phyloP scores from a whole-genome alignment of 1,140 invertebrate genomes.

The Solen grandis region DNA sequence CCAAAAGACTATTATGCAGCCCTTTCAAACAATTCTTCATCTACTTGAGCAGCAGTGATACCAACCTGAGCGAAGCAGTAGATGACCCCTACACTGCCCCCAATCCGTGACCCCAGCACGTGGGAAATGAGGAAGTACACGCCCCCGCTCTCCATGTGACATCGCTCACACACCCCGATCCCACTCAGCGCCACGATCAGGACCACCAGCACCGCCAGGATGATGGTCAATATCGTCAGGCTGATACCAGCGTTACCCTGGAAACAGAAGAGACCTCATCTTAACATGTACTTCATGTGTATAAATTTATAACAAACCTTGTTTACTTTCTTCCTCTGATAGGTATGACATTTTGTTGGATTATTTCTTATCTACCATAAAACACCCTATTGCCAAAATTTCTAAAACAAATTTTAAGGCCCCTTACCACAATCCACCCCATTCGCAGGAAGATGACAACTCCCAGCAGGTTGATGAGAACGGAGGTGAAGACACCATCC shows the following conservation, averaged over 20 bases:
- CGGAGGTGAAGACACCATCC: constrained; percentile 96
- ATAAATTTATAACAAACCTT: not conserved
- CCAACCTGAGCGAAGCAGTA: constrained; percentile 95
- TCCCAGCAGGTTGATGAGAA: constrained; percentile 97
- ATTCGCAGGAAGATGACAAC: constrained; percentile 97
- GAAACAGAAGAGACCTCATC: constrained; percentile 23
- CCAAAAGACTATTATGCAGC: too few species aligned
- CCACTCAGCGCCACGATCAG: constrained; percentile 95
- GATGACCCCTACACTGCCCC: constrained; percentile 93
- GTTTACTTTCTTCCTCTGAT: too few species aligned
- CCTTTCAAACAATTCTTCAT: too few species aligned
- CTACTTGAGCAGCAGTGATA: not conserved
- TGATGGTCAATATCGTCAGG: constrained; percentile 92
- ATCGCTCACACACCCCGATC: constrained; percentile 97
- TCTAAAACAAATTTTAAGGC: too few species aligned
- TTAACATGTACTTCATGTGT: not conserved
- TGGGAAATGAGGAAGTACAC: constrained; percentile 97
- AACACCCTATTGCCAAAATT: too few species aligned
- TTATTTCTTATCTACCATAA: too few species aligned
- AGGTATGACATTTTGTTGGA: too few species aligned
- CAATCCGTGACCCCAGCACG: constrained; percentile 95
- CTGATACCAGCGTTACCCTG: constrained; percentile 92
- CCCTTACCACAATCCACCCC: constrained; percentile 95
- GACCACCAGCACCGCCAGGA: constrained; percentile 93
- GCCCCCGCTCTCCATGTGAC: constrained; percentile 93